Evolutionary conservation across 2,797 vertebrate genomes (phyloP).

Genomic region (Eulemur mongoz): DNA sequence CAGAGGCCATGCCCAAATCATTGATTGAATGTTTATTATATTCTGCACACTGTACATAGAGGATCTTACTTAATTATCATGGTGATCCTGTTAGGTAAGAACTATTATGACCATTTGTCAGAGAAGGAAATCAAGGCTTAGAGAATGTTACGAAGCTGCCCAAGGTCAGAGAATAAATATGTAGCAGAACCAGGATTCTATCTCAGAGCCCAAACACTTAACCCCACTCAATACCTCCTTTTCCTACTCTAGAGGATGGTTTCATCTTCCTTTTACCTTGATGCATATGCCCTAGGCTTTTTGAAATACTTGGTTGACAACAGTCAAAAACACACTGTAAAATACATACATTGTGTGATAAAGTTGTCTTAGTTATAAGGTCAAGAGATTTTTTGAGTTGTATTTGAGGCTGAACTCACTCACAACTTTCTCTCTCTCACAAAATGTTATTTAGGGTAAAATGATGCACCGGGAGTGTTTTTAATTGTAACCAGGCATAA

Average conservation of each 20-base stretch:
- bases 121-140: not conserved
- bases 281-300: not conserved
- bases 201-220: not conserved
- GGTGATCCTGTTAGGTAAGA: not conserved
- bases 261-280: not conserved
- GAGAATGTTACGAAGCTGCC: not conserved
- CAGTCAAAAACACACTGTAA: not conserved
- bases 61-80: not conserved
- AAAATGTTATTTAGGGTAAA: conserved; percentile 44
- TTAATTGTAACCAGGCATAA: conserved; percentile 27
- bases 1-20: not conserved
- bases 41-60: not conserved
- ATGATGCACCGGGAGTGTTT: conserved; percentile 14
- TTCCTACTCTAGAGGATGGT: too few relatives aligned
- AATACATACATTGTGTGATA: not conserved
- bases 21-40: not conserved
- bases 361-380: not conserved
- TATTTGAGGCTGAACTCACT: conserved; percentile 5
- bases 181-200: not conserved
- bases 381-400: not conserved
- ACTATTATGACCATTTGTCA: not conserved
- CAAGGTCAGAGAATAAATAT: not conserved
- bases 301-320: not conserved
- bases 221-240: not conserved
- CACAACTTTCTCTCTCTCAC: not conserved